Conservation (phyloP, 1,140 invertebrate genomes). For the Brachystomella parvula region DNA sequence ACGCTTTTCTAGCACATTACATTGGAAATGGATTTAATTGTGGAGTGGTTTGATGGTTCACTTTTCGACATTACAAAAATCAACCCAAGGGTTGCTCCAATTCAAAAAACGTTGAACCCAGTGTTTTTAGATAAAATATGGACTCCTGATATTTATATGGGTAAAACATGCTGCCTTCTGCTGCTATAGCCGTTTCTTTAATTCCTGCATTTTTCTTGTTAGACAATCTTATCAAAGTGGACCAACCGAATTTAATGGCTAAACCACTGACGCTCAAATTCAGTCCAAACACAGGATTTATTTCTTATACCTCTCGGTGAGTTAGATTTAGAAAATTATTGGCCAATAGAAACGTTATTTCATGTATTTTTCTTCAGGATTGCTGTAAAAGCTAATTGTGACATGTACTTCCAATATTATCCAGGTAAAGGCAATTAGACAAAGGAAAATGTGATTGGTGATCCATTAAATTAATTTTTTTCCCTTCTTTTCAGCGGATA, state of each 20-base stretch:
- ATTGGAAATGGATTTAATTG: conserved; percentile 18
- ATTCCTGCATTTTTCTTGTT: neutral
- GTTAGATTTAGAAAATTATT: neutral
- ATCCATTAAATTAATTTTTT: neutral
- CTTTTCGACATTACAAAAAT: conserved; percentile 18
- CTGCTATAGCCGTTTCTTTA: neutral
- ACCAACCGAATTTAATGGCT: conserved; percentile 14
- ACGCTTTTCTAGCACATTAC: conserved; percentile 8
- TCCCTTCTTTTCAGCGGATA: conserved; percentile 13
- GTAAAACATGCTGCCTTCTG: neutral
- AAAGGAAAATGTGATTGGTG: neutral
- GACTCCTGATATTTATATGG: conserved; percentile 25
- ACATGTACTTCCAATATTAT: conserved; percentile 9
- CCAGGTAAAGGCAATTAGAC: neutral
- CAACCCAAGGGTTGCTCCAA: neutral
- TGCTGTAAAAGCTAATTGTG: conserved; percentile 5
- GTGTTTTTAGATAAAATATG: conserved; percentile 25
- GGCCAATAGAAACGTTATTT: neutral
- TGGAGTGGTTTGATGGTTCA: conserved; percentile 26
- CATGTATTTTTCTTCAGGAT: neutral
- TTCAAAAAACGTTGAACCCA: conserved; percentile 18
- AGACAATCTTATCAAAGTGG: conserved; percentile 17
- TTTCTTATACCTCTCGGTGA: conserved; percentile 24
- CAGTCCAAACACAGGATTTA: conserved; percentile 19
- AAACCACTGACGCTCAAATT: conserved; percentile 22